phyloP scores from a whole-genome alignment of 1,140 invertebrate species.

The Drosophila truncata region DNA sequence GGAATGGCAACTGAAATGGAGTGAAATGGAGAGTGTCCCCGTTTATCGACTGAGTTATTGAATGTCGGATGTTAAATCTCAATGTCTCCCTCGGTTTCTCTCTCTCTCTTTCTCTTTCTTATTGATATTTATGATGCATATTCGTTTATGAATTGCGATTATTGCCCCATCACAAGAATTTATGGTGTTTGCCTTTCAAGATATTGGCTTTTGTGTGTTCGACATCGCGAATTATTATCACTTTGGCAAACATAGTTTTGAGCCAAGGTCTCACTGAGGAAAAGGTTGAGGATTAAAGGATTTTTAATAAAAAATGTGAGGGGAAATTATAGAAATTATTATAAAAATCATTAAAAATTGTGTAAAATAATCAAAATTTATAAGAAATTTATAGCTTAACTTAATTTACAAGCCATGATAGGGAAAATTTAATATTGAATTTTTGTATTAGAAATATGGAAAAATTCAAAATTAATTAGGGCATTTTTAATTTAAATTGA shows the following conservation, averaged over 20 bases:
- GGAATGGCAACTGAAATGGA: neutral
- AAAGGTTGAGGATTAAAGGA: too few relatives aligned
- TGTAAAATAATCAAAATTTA: too few relatives aligned
- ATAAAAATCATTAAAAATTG: too few relatives aligned
- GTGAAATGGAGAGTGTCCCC: slow-evolving; percentile 12
- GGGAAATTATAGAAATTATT: too few relatives aligned
- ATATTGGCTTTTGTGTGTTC: slow-evolving; percentile 13
- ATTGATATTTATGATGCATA: slow-evolving; percentile 40
- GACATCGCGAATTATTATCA: slow-evolving; percentile 8
- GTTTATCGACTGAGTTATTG: slow-evolving; percentile 36
- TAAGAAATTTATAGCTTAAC: too few relatives aligned
- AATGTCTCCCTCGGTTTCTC: slow-evolving; percentile 7
- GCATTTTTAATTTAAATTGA: too few relatives aligned
- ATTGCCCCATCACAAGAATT: slow-evolving; percentile 17
- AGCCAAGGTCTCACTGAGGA: too few relatives aligned
- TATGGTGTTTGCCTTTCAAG: slow-evolving; percentile 10
- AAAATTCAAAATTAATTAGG: too few relatives aligned
- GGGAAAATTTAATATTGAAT: too few relatives aligned
- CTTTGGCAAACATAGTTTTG: slow-evolving; percentile 4
- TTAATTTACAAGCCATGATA: too few relatives aligned
- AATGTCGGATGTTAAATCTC: slow-evolving; percentile 22
- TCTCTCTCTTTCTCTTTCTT: neutral
- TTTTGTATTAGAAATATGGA: too few relatives aligned
- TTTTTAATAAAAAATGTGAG: too few relatives aligned
- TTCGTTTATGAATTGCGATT: slow-evolving; percentile 32